A percentile compares a stretch with the other conserved stretches of the same genome.
Evolutionary conservation across 2,888 invertebrate species (phyloP).

Genomic region (Beris morrisii): DNA sequence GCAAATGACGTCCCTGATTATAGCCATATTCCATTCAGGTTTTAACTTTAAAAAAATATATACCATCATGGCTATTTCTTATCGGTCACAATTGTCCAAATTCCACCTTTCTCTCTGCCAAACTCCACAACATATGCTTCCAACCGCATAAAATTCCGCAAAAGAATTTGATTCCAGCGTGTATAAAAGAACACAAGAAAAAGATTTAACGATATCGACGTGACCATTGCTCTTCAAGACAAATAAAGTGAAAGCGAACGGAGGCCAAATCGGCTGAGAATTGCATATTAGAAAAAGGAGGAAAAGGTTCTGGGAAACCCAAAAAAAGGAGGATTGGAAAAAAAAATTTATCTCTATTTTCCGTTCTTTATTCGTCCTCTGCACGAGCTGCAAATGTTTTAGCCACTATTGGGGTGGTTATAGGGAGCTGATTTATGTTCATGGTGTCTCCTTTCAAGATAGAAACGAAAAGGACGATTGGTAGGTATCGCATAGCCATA

Average conservation of each 20-base stretch:
- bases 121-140: conserved; percentile 2
- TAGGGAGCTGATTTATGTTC: conserved; percentile 11
- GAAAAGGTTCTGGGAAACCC: neutral
- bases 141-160: neutral
- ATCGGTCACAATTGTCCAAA: conserved; percentile 13
- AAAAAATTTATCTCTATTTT: neutral
- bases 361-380: neutral
- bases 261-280: conserved; percentile 32
- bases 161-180: neutral
- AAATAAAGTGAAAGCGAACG: conserved; percentile 30
- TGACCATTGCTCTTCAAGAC: conserved; percentile 34
- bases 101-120: conserved; percentile 8
- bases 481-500: neutral
- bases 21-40: no score
- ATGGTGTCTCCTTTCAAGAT: conserved; percentile 8
- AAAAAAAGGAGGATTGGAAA: conserved; percentile 1
- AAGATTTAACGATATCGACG: conserved; percentile 37
- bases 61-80: conserved; percentile 20
- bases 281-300: conserved; percentile 33
- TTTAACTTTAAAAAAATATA: no score
- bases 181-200: conserved; percentile 6
- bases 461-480: neutral
- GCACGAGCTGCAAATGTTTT: neutral
- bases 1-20: no score
- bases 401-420: neutral